Conservation (phyloP, 1,140 invertebrate genomes). For the Zaprionus lachaisei region DNA sequence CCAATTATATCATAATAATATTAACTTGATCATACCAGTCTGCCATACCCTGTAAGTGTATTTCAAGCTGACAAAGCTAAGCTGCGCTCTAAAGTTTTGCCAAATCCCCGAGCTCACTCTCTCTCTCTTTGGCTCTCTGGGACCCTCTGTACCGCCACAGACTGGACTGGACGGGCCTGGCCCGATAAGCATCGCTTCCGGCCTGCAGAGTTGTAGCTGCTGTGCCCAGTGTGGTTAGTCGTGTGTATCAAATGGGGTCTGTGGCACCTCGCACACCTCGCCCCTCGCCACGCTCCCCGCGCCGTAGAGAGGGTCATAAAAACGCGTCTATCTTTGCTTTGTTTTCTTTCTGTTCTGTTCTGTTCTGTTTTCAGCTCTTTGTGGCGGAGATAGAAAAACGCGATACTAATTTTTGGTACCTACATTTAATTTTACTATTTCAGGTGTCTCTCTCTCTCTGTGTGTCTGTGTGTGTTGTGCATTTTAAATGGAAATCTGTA, state of each 20-base stretch:
- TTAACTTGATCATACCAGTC: no score
- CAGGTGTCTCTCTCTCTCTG: background rate
- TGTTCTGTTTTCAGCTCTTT: constrained; percentile 34
- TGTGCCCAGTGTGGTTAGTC: constrained; percentile 59
- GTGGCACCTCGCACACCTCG: constrained; percentile 67
- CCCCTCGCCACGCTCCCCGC: background rate
- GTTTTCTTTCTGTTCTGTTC: constrained; percentile 27
- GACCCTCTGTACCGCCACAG: constrained; percentile 12
- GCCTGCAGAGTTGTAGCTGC: constrained; percentile 54
- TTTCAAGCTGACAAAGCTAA: constrained; percentile 5
- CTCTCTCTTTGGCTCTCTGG: constrained; percentile 34
- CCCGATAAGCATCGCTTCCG: constrained; percentile 78
- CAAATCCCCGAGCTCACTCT: constrained; percentile 51
- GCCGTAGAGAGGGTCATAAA: constrained; percentile 39
- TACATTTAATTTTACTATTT: constrained; percentile 70
- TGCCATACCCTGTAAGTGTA: constrained; percentile 12
- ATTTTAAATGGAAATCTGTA: constrained; percentile 78
- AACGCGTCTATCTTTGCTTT: constrained; percentile 69
- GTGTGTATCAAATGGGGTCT: constrained; percentile 81
- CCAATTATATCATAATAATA: no score
- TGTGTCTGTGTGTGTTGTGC: constrained; percentile 38
- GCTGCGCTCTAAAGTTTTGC: constrained; percentile 37
- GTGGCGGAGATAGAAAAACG: constrained; percentile 61
- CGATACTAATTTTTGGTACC: constrained; percentile 79
- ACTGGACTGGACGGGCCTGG: constrained; percentile 20